Evolutionary conservation across 1,140 invertebrate genomes (phyloP).

Genomic region (Myzus persicae): DNA sequence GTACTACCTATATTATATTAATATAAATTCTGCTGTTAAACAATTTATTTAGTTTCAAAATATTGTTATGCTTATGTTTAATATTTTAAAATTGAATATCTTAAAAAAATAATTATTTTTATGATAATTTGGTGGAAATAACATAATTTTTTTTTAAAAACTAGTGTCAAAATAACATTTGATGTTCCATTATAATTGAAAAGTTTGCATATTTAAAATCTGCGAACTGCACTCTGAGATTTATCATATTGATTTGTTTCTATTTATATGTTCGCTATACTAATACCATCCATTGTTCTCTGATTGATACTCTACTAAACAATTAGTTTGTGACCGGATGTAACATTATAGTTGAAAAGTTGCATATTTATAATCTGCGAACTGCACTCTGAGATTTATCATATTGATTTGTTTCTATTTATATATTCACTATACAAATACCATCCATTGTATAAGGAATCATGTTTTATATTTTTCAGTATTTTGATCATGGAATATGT

Average conservation of each 20-base stretch:
- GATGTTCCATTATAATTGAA: slow-evolving; percentile 8
- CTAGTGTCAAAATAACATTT: too few relatives aligned
- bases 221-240: slow-evolving; percentile 58
- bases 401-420: slow-evolving; percentile 56
- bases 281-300: slow-evolving; percentile 44
- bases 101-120: too few relatives aligned
- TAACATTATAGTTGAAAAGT: not conserved
- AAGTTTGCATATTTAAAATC: not conserved
- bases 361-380: not conserved
- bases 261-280: slow-evolving; percentile 58
- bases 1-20: too few relatives aligned
- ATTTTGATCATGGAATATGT: too few relatives aligned
- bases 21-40: too few relatives aligned
- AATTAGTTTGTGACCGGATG: slow-evolving; percentile 46
- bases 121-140: too few relatives aligned
- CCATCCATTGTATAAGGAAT: not conserved
- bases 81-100: too few relatives aligned
- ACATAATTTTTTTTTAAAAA: too few relatives aligned
- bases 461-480: too few relatives aligned
- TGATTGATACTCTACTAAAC: slow-evolving; percentile 1
- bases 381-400: slow-evolving; percentile 58
- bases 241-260: slow-evolving; percentile 45
- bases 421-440: slow-evolving; percentile 47
- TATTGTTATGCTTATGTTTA: too few relatives aligned
- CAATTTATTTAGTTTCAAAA: too few relatives aligned